Percentiles rank a stretch among this genome's conserved stretches.
Evolutionary conservation across 2,888 invertebrate species (phyloP).

Genomic region (Pterobdella sp.): DNA sequence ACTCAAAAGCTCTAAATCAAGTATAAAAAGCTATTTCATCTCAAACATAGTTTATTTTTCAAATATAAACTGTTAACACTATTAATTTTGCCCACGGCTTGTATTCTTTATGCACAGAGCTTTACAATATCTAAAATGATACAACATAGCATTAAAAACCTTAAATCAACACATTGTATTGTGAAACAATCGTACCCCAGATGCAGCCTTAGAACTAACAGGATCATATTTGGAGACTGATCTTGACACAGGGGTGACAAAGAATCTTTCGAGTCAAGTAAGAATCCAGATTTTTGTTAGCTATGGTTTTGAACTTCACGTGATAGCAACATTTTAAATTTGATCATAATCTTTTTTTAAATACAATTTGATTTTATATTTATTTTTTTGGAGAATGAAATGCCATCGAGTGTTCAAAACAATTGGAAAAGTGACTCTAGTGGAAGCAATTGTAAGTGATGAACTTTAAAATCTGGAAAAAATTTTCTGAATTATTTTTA

Average conservation of each 20-base stretch:
- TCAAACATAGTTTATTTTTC: too few species aligned
- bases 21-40: neutral
- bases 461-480: too few species aligned
- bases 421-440: neutral
- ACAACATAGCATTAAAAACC: too few species aligned
- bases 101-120: too few species aligned
- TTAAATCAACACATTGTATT: neutral
- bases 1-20: conserved; percentile 17
- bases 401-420: neutral
- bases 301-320: too few species aligned
- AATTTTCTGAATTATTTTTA: neutral
- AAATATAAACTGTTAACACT: neutral
- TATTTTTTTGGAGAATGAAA: neutral
- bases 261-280: conserved; percentile 54
- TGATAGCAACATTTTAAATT: neutral
- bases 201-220: neutral
- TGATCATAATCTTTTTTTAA: neutral
- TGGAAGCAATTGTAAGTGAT: neutral
- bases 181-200: neutral
- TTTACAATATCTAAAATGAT: too few species aligned
- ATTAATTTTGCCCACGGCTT: too few species aligned
- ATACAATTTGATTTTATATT: neutral
- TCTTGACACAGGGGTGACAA: conserved; percentile 69
- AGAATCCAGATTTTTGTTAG: neutral
- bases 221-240: conserved; percentile 77